Conservation (phyloP, 2,888 invertebrate genomes). For the Machimus rusticus region DNA sequence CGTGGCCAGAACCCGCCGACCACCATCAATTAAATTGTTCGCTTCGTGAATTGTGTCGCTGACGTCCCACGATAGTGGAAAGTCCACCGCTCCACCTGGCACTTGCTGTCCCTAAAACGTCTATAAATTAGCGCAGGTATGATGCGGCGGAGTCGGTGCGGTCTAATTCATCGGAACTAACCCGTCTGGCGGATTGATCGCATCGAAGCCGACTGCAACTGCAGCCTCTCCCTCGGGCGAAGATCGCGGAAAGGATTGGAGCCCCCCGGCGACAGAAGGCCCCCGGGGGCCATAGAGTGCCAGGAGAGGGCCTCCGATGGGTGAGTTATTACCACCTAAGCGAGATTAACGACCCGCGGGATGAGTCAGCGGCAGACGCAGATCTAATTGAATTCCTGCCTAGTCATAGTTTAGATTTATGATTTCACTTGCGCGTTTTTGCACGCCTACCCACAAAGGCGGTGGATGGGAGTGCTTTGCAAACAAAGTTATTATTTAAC, state of each 20-base stretch:
- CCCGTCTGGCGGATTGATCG: neutral
- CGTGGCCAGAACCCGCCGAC: neutral
- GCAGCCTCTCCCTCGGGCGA: neutral
- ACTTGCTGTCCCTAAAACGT: neutral
- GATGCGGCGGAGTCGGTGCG: neutral
- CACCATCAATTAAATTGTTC: conserved; percentile 24
- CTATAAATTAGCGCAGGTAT: conserved; percentile 7
- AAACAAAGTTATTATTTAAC: neutral
- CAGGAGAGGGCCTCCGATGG: neutral
- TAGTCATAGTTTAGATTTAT: conserved; percentile 1
- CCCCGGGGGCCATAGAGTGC: neutral
- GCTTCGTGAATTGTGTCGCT: conserved; percentile 19
- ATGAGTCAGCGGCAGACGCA: neutral
- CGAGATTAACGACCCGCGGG: conserved; percentile 7
- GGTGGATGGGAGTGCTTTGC: neutral
- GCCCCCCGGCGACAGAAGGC: neutral
- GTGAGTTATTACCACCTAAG: neutral
- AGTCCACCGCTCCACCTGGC: neutral
- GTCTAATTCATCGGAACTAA: conserved; percentile 25
- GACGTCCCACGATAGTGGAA: conserved; percentile 1
- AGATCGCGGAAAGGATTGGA: neutral
- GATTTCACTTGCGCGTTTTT: neutral
- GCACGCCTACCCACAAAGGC: neutral
- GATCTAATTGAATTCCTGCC: conserved; percentile 20
- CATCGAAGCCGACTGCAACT: neutral